Evolutionary conservation across 2,888 invertebrate species (phyloP), one percentile per base, ranked within the genome.

Genomic region (Auanema freiburgensis): DNA sequence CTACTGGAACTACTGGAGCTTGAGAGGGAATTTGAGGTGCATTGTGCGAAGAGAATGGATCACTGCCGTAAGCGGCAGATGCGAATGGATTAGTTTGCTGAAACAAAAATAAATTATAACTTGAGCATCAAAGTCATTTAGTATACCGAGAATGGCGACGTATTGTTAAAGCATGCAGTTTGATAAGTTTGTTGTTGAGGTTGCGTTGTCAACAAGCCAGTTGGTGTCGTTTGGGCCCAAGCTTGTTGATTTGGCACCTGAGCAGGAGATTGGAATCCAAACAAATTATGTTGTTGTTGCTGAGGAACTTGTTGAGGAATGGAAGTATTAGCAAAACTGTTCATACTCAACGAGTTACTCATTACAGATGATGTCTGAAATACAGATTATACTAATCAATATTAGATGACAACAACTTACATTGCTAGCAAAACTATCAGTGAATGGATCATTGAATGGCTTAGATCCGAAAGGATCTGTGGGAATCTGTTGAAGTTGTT

Each of bases 1-100:
- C 24, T n/a, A 24, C n/a, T 23, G 18, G 18, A n/a, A 23, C n/a
- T 21, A n/a, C n/a, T 24, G 24, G 18, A 23, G n/a, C 3, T 46
- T 2, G 46, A 46, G 46, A 46, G 46, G 46, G 46, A 46, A 46
- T 46, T 46, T 46, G 46, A 21, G 46, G 46, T 18, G 46, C 21
- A 21, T 21, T 21, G 18, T 46, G 46, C 33, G 33, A 33, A 33
- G 33, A 46, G 11, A 18, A 21, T 23, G 53, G 18, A 21, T 18
- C 53, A 12, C 42, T 41, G 24, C 33, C n/a, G 25, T 21, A 24
- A 14, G 68, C 69, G 2, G 33, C 59, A n/a, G 67, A 16, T 8
- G 74, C 76, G 55, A 76, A 76, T 43, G 76, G 76, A 64, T 79
- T 79, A 16, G 79, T 79, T 23, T 71, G 69, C 59, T 76, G 65